Evolutionary conservation across 2,888 invertebrate genomes (phyloP).

Genomic region (Cremastobaeus sp.): DNA sequence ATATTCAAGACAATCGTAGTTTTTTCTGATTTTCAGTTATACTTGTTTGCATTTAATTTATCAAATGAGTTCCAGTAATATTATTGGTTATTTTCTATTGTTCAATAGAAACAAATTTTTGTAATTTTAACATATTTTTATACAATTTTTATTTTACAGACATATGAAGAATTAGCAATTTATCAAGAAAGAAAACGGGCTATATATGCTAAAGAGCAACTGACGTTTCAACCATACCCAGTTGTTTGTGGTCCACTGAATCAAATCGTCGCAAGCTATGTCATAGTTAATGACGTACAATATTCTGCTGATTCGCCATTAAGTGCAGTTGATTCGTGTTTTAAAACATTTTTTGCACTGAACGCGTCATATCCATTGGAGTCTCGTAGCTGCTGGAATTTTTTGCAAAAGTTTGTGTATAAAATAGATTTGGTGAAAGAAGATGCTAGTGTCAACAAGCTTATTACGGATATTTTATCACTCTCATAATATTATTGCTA

Average conservation of each 20-base stretch:
- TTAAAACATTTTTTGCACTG: constrained; percentile 18
- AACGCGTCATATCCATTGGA: constrained; percentile 18
- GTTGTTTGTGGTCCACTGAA: constrained; percentile 20
- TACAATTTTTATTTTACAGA: too few species aligned
- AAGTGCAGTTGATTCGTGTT: constrained; percentile 16
- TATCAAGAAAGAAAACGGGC: constrained; percentile 23
- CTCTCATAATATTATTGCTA: too few species aligned
- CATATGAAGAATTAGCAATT: constrained; percentile 21
- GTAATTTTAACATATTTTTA: too few species aligned
- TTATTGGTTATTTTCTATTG: too few species aligned
- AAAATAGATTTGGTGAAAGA: constrained; percentile 5
- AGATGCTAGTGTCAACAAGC: constrained; percentile 18
- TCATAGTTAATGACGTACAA: constrained; percentile 16
- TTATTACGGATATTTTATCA: constrained; percentile 3
- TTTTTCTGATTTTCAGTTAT: too few species aligned
- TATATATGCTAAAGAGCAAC: constrained; percentile 11
- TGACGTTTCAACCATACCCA: constrained; percentile 29
- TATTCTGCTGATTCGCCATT: constrained; percentile 12
- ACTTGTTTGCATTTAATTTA: too few species aligned
- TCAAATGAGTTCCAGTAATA: too few species aligned
- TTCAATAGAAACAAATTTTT: too few species aligned
- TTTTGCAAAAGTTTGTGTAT: constrained; percentile 24
- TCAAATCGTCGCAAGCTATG: constrained; percentile 8
- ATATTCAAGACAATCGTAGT: too few species aligned
- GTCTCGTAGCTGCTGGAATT: constrained; percentile 12